Conservation (phyloP, 1,140 invertebrate species). For the Ruditapes philippinarum region DNA sequence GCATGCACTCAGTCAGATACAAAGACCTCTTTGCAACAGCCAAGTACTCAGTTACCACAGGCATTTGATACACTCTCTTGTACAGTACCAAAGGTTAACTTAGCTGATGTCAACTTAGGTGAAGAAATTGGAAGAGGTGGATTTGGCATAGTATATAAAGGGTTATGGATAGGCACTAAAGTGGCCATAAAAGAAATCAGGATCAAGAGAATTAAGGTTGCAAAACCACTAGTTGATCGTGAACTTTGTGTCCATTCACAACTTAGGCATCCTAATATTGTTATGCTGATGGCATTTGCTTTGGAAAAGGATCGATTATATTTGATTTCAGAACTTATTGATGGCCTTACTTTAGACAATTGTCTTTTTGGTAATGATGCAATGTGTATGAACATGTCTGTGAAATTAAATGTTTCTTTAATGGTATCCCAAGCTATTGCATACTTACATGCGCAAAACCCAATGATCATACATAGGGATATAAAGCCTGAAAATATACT, state of each 20-base stretch:
- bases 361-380: slow-evolving; percentile 56
- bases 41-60: no score
- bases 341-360: slow-evolving; percentile 65
- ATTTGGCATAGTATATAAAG: slow-evolving; percentile 53
- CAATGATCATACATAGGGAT: slow-evolving; percentile 63
- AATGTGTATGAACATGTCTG: not conserved
- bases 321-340: slow-evolving; percentile 59
- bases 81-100: slow-evolving; percentile 69
- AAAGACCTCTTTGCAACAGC: no score
- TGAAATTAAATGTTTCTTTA: slow-evolving; percentile 10
- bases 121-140: slow-evolving; percentile 62
- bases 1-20: no score
- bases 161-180: slow-evolving; percentile 38
- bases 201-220: slow-evolving; percentile 30
- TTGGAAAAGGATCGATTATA: slow-evolving; percentile 17
- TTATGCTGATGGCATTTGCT: slow-evolving; percentile 59
- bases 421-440: slow-evolving; percentile 53
- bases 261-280: slow-evolving; percentile 69
- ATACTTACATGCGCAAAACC: slow-evolving; percentile 59
- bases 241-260: slow-evolving; percentile 58
- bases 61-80: no score
- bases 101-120: slow-evolving; percentile 23
- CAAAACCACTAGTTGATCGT: slow-evolving; percentile 34
- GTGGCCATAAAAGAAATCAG: slow-evolving; percentile 63
- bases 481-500: slow-evolving; percentile 68